Evolutionary conservation across 2,888 invertebrate genomes (phyloP), one percentile per base, ranked within the genome.

Genomic region (Dermolepida albohirtum): DNA sequence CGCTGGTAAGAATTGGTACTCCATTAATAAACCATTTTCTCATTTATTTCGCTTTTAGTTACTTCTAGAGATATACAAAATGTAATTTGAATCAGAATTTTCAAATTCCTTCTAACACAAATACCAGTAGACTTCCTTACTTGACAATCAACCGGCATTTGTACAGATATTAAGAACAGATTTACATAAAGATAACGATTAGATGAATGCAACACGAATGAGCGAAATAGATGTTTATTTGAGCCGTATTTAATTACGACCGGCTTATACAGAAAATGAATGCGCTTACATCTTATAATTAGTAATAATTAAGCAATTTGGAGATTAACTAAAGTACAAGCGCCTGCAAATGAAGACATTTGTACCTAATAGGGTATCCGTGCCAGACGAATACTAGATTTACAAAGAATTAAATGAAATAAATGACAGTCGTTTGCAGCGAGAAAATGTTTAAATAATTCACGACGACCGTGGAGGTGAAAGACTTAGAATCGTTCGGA

Each of bases 401-500:
- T 64, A 72, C 68, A 72, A 72, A 71, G 71, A 73, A 71, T 73
- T 71, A 73, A 73, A 73, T 67, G 70, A 71, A 70, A 73, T 71
- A 75, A 74, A 71, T 73, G 73, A 70, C 64, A 70, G 69, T 71
- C 72, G 73, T 75, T 74, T 71, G 71, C 73, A 70, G 70, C 68
- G 71, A 70, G 70, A 73, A 73, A 74, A 73, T 74, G 74, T 73
- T 74, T 73, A 75, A 73, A 75, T 75, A 75, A 75, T 74, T 64
- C 70, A 69, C 49, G 62, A 39, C 69, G 62, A 39, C 69, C 66
- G 65, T 14, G 44, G 64, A 70, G 72, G 67, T 72, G 69, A 71
- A 71, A 71, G 68, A 67, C 68, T 59, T 47, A 44, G 59, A n/a
- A 7, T 14, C 10, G 44, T 29, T 59, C 29, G 59, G 43, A 44